phyloP scores from a whole-genome alignment of 2,797 vertebrate genomes.

The Perodicticus potto region DNA sequence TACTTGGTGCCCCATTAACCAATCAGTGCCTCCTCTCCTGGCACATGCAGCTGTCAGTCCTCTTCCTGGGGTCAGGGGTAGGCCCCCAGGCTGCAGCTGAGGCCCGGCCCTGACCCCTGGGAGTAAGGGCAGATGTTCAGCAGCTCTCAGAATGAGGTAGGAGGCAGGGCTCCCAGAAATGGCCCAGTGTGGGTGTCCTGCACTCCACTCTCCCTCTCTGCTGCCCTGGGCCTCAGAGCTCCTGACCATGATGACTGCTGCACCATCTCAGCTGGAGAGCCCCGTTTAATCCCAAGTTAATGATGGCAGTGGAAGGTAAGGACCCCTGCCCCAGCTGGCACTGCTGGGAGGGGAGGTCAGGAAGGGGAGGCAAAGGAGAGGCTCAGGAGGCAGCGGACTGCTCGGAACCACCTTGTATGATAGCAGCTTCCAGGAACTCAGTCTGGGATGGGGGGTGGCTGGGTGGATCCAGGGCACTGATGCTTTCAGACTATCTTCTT shows the following conservation, averaged over 20 bases:
- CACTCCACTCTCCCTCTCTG: neutral
- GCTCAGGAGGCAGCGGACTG: neutral
- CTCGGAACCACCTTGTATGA: neutral
- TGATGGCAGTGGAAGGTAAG: constrained; percentile 57
- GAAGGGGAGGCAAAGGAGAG: neutral
- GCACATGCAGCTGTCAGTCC: constrained; percentile 10
- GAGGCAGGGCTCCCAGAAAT: constrained; percentile 54
- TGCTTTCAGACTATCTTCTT: neutral
- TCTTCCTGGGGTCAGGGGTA: neutral
- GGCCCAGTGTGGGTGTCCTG: neutral
- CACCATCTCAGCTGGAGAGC: constrained; percentile 28
- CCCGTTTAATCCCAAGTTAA: constrained; percentile 80
- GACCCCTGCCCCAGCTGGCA: constrained; percentile 71
- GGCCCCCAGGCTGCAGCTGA: constrained; percentile 72
- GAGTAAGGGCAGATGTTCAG: constrained; percentile 66
- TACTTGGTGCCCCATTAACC: constrained; percentile 63
- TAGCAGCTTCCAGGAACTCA: constrained; percentile 34
- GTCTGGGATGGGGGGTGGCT: neutral
- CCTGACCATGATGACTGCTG: neutral
- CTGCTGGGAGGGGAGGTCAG: neutral
- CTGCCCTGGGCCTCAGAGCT: constrained; percentile 38
- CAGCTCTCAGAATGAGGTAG: constrained; percentile 66
- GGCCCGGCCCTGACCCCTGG: constrained; percentile 51
- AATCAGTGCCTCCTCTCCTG: constrained; percentile 71
- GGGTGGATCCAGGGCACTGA: neutral